A percentile compares a stretch with the other conserved stretches of the same genome.
phyloP scores from a whole-genome alignment of 2,113 vertebrate species.

The Tetrax tetrax region DNA sequence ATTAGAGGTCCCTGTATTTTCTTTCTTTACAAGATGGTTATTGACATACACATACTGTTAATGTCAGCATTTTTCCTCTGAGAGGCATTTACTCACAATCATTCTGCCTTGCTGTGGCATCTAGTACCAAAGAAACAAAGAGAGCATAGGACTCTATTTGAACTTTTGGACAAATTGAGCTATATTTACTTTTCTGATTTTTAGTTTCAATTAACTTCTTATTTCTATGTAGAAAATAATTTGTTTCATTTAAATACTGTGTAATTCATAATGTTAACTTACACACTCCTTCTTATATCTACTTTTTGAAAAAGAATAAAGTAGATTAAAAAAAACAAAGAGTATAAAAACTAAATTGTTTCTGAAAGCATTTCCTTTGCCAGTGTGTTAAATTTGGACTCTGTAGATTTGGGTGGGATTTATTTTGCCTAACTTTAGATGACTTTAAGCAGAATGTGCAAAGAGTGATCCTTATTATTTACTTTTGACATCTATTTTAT shows the following conservation, averaged over 20 bases:
- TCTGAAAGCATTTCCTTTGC: not conserved
- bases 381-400: not conserved
- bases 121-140: not conserved
- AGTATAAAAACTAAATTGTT: not conserved
- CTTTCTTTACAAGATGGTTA: not conserved
- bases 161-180: not conserved
- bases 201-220: not conserved
- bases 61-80: not conserved
- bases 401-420: not conserved
- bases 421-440: not conserved
- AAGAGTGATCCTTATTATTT: not conserved
- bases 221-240: not conserved
- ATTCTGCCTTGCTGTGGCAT: not conserved
- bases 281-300: not conserved
- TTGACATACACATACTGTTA: not conserved
- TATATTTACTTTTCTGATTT: not conserved
- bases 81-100: not conserved
- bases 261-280: not conserved
- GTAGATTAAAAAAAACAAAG: not conserved
- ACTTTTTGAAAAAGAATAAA: not conserved
- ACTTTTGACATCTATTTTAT: not conserved
- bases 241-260: not conserved
- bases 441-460: not conserved
- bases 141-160: not conserved
- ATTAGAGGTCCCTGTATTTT: not conserved